Conservation (phyloP, 2,113 vertebrate species). For the Chauna torquata region DNA sequence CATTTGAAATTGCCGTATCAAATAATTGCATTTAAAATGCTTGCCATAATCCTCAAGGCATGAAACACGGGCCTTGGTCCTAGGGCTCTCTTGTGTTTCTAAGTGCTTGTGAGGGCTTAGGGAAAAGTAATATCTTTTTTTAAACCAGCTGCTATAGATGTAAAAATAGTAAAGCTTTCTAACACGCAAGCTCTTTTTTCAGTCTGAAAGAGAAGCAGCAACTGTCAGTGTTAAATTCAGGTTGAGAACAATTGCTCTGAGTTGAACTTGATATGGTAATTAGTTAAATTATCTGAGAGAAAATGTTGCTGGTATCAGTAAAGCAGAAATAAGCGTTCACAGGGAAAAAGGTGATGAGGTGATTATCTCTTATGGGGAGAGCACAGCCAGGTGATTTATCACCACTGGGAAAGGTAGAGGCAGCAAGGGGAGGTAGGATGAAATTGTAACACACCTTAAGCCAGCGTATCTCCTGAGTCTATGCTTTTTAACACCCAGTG, state of each 20-base stretch:
- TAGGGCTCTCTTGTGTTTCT: background rate
- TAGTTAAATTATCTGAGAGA: background rate
- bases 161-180: background rate
- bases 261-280: background rate
- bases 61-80: background rate
- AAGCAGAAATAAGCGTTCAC: background rate
- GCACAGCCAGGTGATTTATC: background rate
- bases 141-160: background rate
- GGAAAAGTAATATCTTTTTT: background rate
- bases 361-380: background rate
- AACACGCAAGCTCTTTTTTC: background rate
- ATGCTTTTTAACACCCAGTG: background rate
- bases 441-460: background rate
- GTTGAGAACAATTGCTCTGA: background rate
- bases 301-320: background rate
- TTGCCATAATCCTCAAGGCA: background rate
- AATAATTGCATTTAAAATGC: constrained; percentile 22
- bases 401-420: background rate
- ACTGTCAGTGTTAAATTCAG: background rate
- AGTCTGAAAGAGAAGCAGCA: background rate
- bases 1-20: background rate
- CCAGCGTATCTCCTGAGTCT: fast-evolving
- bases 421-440: background rate
- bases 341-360: background rate
- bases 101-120: background rate